These are phyloP conservation scores for Chloroceryle amazona DNA, from an alignment of 2,797 vertebrate genomes.

Conservation along the genomic window DNA sequence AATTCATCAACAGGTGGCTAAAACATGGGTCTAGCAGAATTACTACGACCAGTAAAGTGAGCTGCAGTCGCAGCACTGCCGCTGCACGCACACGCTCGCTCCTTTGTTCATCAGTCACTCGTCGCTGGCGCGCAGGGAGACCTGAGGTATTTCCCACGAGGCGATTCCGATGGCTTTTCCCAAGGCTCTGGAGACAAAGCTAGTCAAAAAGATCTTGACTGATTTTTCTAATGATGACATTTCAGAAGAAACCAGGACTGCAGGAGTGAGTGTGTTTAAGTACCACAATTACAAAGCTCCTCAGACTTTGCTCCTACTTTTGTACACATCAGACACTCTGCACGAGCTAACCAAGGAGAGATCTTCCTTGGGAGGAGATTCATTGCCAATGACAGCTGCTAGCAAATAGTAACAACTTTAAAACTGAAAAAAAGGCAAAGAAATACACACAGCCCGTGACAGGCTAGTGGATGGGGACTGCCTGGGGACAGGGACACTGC, in stretches of 20 bases:
- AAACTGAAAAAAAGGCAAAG: constrained; percentile 15
- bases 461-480: neutral
- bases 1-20: constrained; percentile 41
- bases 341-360: neutral
- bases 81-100: neutral
- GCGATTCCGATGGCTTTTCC: neutral
- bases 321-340: neutral
- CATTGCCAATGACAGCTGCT: neutral
- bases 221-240: constrained; percentile 2
- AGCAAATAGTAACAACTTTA: neutral
- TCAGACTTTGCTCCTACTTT: neutral
- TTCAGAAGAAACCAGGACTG: neutral
- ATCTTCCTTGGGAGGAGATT: neutral
- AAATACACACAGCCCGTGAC: neutral
- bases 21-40: neutral
- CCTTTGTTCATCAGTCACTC: constrained; percentile 10
- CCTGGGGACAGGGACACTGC: neutral
- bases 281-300: neutral
- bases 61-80: neutral
- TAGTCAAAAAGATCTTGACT: neutral
- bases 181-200: neutral
- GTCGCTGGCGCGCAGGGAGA: fast-evolving
- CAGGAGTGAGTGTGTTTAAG: neutral
- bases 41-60: neutral
- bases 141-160: neutral